Evolutionary conservation across 2,113 vertebrate species (phyloP), one percentile per base, ranked within the genome.

Genomic region (Pachycephala philippinensis): DNA sequence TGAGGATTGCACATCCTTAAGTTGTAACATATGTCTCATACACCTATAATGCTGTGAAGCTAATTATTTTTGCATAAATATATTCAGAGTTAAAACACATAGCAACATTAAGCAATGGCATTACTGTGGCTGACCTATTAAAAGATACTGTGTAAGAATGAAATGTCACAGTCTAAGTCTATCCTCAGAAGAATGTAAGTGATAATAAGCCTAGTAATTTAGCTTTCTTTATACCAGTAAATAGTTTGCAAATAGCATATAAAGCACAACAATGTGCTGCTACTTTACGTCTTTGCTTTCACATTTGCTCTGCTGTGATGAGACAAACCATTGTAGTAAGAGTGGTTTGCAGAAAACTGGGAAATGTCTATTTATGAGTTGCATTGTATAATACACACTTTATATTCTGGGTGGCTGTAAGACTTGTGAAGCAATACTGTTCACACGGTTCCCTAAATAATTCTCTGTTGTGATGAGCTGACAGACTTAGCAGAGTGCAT

Each of bases 391-490:
- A 90, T 12, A 26, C 39, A 65, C 35, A 71, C 31, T 80, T 70
- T 35, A 60, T 87, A 76, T 72, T 75, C 84, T 39, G 78, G 35
- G 49, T 64, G 52, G 30, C 63, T 87, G 64, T 65, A 72, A 61
- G 83, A 85, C 49, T 78, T 94, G 89, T 69, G 84, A 91, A 90
- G 69, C 75, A 63, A 90, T 82, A 79, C 61, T 79, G 61, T 90
- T 92, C 75, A 94, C 90, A 90, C 53, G 49, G 74, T 52, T 89
- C 81, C 84, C 76, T 66, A 89, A 87, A 93, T 96, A 89, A 92
- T 95, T 92, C 64, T 84, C 42, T 53, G 66, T 86, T 96, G 92
- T 87, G 96, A 90, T 91, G 94, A 90, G 86, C 72, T 93, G 91
- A 95, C 94, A 90, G 82, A 63, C 68, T 82, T 59, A 72, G 63